Conservation (phyloP, 2,888 invertebrate species). For the Neoscelio sp. region DNA sequence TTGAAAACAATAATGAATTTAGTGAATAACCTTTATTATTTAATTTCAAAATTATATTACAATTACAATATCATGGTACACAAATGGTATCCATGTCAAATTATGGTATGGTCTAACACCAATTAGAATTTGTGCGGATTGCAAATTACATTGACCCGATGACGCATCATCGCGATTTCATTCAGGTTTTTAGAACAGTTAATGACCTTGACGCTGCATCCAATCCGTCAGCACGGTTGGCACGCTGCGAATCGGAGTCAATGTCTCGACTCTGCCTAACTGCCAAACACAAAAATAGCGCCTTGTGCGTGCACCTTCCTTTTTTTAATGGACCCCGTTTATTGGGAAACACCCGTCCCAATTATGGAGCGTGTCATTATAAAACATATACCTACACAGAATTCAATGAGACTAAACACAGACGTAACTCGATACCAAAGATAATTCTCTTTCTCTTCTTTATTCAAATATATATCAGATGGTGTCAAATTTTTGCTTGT, state of each 20-base stretch:
- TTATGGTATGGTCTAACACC: too few species aligned
- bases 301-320: slow-evolving; percentile 60
- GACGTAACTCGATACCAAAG: background rate
- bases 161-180: slow-evolving; percentile 45
- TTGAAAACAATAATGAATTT: too few species aligned
- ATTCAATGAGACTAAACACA: slow-evolving; percentile 6
- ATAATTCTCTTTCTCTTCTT: too few species aligned
- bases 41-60: too few species aligned
- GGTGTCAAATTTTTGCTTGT: too few species aligned
- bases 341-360: slow-evolving; percentile 78
- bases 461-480: too few species aligned
- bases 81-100: too few species aligned
- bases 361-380: slow-evolving; percentile 67
- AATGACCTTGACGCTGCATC: slow-evolving; percentile 62
- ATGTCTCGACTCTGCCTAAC: slow-evolving; percentile 75
- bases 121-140: slow-evolving; percentile 15
- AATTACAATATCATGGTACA: too few species aligned
- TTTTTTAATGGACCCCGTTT: slow-evolving; percentile 65
- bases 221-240: slow-evolving; percentile 59
- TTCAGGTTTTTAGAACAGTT: slow-evolving; percentile 68
- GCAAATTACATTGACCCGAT: slow-evolving; percentile 64
- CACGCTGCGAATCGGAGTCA: slow-evolving; percentile 71
- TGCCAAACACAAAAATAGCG: slow-evolving; percentile 82
- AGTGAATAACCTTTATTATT: too few species aligned
- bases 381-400: background rate